Evolutionary conservation across 2,797 vertebrate genomes (phyloP).

Genomic region (Limnodromus scolopaceus): DNA sequence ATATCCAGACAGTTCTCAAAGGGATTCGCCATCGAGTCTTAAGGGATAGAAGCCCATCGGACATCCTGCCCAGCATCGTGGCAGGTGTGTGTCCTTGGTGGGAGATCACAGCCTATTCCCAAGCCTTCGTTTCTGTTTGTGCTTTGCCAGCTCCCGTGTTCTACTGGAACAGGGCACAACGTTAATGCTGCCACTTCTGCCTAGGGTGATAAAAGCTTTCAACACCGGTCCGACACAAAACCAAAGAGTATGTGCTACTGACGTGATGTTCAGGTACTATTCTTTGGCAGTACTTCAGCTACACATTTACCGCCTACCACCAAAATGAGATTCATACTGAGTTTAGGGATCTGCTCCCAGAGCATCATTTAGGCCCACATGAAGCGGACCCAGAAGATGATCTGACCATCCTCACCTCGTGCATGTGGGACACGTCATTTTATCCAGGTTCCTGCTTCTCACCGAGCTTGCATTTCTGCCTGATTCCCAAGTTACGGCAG

Average conservation of each 20-base stretch:
- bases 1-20: neutral
- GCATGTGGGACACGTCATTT: neutral
- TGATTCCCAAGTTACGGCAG: neutral
- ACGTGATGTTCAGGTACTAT: neutral
- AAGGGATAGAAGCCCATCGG: neutral
- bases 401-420: neutral
- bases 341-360: neutral
- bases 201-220: neutral
- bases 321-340: neutral
- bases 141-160: neutral
- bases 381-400: neutral
- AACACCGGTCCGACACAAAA: neutral
- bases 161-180: neutral
- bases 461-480: neutral
- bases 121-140: neutral
- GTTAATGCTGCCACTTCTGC: neutral
- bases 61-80: neutral
- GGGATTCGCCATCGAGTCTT: neutral
- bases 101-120: neutral
- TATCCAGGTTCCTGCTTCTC: neutral
- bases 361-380: neutral
- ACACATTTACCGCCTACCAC: neutral
- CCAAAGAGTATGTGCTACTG: neutral
- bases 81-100: neutral
- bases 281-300: neutral